Base-by-base conservation (phyloP, 1,140 invertebrate species). In the Hermetia illucens region DNA sequence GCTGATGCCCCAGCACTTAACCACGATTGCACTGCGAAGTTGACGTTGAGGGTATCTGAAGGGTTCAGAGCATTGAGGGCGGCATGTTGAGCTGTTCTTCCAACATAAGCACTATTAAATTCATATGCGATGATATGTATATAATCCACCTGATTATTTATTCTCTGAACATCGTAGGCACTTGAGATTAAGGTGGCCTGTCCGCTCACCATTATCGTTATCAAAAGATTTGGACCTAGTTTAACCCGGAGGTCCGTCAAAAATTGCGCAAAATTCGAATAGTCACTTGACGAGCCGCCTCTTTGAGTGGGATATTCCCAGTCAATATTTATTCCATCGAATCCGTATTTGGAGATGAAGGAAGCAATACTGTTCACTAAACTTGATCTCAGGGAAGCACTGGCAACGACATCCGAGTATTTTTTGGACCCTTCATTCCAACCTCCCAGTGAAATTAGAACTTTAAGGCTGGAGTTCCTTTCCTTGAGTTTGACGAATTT, bases 21-120 rank as follows among this genome's bases (percentile, higher is more conserved):
- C 82, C 82, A 87, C 51, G 86, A 85, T 45, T 85, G 76, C 29
- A 89, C 77, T 0, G 83, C 76, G 52, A 73, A 88, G 49, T 90
- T 85, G 10, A 5, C 34, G 13, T 35, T 21, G 5, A 21, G 18
- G 24, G 16, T 21, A 35, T 35, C 34, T 10, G 19, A 17, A 20
- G 34, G 9, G 24, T 21, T 9, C n/a, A n/a, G n/a, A 8, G 16
- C 3, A 38, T 69, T 64, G 1, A 76, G 48, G 1, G 70, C 65
- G 12, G 74, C 58, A 40, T 75, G 71, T 30, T 70, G 63, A 6
- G 69, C 71, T 3, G 69, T 70, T 3, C 44, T 44, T 1, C 46
- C 31, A 21, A 76, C 65, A 65, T 67, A 71, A 36, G 61, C 40
- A 8, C 75, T 75, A 43, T 77, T 66, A 40, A 75, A 63, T 46